Base-by-base conservation (phyloP, 2,888 invertebrate species). In the Acleris literana region DNA sequence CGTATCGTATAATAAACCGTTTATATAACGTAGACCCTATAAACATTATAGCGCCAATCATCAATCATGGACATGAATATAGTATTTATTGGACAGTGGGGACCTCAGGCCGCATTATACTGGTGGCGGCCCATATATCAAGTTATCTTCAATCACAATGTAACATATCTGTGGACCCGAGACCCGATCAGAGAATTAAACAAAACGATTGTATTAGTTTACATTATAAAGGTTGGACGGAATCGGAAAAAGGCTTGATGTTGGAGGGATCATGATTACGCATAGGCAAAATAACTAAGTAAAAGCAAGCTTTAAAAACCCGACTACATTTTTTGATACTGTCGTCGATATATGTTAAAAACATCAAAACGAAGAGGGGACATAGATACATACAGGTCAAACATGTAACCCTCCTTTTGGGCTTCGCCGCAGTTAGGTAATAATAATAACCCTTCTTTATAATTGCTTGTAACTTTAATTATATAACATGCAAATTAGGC, bases 71-170 rank as follows among this genome's bases (percentile, higher is more conserved):
- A 39, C 62, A 66, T 62, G 66, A 66, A 62, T 66, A 66, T 66
- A 62, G 66, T 66, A 66, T 66, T 66, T 66, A 66, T 66, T 66
- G 66, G 66, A 62, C 66, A 62, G 61, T 39, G 46, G 62, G 66
- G 66, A 66, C 66, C 66, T 57, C 56, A 66, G 65, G 61, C 66
- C 61, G 66, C 66, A 66, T 66, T 62, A 66, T 66, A 57, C 61
- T 62, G 64, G 58, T 29, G 64, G 60, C 51, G 61, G 46, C 61
- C 66, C 66, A 66, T 66, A 66, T 62, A 66, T 66, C 66, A 66
- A 66, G 57, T 66, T 66, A 66, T 66, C 66, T 66, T 44, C 56
- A 43, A 66, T 66, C 66, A 66, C 66, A 66, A 66, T 66, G 66
- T 66, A 56, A 65, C 61, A 60, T 66, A 62, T 66, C 66, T 57